Base-by-base conservation (phyloP, 1,140 invertebrate genomes). In the Drusus annulatus region DNA sequence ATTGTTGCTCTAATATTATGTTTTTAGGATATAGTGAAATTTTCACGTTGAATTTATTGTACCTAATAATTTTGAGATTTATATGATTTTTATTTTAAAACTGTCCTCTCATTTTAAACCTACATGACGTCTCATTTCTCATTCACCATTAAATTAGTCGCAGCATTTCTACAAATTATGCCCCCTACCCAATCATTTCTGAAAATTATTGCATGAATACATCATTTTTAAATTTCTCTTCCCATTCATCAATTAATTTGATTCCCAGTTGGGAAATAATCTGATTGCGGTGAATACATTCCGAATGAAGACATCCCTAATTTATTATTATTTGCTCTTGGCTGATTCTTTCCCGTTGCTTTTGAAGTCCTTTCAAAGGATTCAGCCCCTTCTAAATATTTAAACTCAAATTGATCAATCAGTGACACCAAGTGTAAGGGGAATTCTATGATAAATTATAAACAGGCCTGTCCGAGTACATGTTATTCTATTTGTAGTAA, bases 211-310 rank as follows among this genome's bases (percentile, higher is more conserved):
- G 58, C 58, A 60, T 60, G 58, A 7, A 23, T 15, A 60, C 58
- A 60, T 60, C 58, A 60, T 60, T 17, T 60, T 25, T 3, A n/a
- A 25, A 7, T 60, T 60, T 56, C 19, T 60, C 19, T 8, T 25
- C 3, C n/a, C 36, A 1, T 21, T 60, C 3, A 13, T 60, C 58
- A 19, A 45, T 62, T 76, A 52, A 52, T 56, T 54, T 68, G 15
- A 54, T 62, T 51, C 50, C 71, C 62, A 52, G 25, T 82, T 76
- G 78, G 65, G 77, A 63, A 60, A 62, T 31, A 15, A 25, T 65
- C 78, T 63, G 54, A 80, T 80, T 78, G 73, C 50, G 63, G 81
- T 74, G 71, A 82, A 82, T 77, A 80, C 81, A 73, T 56, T 25
- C 21, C 15, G 7, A n/a, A 23, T 65, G 36, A 19, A 50, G 45